These are phyloP conservation scores for Harpegnathos saltator DNA, from an alignment of 1,140 invertebrate genomes.

Conservation along the genomic window DNA sequence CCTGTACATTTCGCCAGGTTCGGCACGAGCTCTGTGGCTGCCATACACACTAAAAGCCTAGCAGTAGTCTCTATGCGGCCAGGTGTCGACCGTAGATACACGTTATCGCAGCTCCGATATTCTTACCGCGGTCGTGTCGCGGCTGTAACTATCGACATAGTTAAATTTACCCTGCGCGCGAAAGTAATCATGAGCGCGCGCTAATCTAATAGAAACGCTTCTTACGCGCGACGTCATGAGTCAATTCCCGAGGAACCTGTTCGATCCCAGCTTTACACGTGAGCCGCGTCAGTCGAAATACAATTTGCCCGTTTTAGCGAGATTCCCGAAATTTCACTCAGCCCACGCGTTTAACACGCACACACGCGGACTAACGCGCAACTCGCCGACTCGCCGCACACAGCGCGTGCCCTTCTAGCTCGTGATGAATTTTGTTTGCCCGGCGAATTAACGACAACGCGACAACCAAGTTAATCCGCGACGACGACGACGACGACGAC, in stretches of 20 bases:
- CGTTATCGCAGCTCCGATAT: conserved; percentile 11
- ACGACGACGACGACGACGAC: no score
- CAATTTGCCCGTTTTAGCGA: neutral
- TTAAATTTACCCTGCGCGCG: neutral
- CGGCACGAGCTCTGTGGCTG: conserved; percentile 59
- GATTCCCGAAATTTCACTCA: conserved; percentile 5
- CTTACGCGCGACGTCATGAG: neutral
- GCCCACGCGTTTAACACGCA: neutral
- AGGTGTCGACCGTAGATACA: conserved; percentile 51
- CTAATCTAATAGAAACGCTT: neutral
- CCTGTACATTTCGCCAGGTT: conserved; percentile 37
- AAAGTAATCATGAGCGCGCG: neutral
- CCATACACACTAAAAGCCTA: conserved; percentile 56
- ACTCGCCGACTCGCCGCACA: neutral
- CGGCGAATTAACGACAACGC: conserved; percentile 15
- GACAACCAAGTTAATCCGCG: conserved; percentile 36
- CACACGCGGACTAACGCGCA: no score
- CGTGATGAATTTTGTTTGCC: conserved; percentile 16
- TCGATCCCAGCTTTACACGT: neutral
- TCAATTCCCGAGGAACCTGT: neutral
- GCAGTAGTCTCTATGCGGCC: conserved; percentile 51
- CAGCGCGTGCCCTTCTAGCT: neutral
- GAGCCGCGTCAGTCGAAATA: neutral
- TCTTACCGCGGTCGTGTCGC: neutral
- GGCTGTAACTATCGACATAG: neutral